Evolutionary conservation across 2,113 vertebrate genomes (phyloP).

Genomic region (Plotosus lineatus): DNA sequence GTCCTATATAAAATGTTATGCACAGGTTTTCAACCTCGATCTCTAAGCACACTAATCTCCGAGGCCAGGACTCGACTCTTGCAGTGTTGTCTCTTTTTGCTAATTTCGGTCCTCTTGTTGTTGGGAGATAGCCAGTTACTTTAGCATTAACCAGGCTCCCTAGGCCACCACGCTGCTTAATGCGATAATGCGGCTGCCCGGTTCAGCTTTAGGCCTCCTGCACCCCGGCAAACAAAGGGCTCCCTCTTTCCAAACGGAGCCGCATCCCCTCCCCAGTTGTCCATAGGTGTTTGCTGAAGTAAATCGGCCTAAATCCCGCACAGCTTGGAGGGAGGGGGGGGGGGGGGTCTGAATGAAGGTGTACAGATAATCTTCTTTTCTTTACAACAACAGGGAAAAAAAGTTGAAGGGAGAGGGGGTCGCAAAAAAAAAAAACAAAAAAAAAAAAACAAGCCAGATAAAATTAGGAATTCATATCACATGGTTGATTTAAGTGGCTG

Average conservation of each 20-base stretch:
- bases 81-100: conserved; percentile 37
- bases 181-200: conserved; percentile 82
- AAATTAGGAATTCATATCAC: conserved; percentile 90
- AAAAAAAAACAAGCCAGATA: conserved; percentile 80
- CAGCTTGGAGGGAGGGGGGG: conserved; percentile 69
- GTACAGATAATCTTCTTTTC: conserved; percentile 68
- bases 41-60: conserved; percentile 45
- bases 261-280: conserved; percentile 77
- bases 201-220: conserved; percentile 80
- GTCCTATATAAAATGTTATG: conserved; percentile 21
- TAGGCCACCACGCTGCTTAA: conserved; percentile 81
- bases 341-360: conserved; percentile 56
- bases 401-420: conserved; percentile 67
- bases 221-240: conserved; percentile 86
- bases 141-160: conserved; percentile 80
- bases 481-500: conserved; percentile 80
- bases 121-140: conserved; percentile 55
- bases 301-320: conserved; percentile 94
- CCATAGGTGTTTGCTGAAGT: conserved; percentile 93
- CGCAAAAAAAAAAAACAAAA: too few relatives aligned
- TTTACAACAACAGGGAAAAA: conserved; percentile 59
- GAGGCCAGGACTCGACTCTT: conserved; percentile 35
- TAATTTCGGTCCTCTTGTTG: conserved; percentile 49
- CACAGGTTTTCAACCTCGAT: conserved; percentile 20
- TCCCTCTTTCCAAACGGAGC: conserved; percentile 81